phyloP scores from a whole-genome alignment of 2,888 invertebrate species.

The Zygaena filipendulae region DNA sequence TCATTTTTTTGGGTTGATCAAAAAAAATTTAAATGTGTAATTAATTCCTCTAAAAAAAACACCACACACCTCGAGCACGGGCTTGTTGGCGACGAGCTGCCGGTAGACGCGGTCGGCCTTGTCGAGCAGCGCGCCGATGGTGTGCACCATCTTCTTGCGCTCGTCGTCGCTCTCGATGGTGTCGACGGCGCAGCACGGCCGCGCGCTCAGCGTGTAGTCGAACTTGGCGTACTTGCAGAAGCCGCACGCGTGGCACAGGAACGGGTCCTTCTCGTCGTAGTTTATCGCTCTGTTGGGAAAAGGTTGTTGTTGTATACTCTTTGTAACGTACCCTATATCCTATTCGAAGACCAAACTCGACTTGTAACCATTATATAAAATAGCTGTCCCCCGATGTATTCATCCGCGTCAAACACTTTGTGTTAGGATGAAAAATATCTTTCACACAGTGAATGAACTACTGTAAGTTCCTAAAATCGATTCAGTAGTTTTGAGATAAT shows the following conservation, averaged over 20 bases:
- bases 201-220: slow-evolving; percentile 91
- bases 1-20: background rate
- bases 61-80: slow-evolving; percentile 79
- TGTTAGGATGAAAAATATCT: too few relatives aligned
- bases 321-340: too few relatives aligned
- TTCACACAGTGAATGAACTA: too few relatives aligned
- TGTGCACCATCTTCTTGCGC: slow-evolving; percentile 92
- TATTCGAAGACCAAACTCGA: too few relatives aligned
- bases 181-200: slow-evolving; percentile 96
- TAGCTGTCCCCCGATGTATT: too few relatives aligned
- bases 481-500: too few relatives aligned
- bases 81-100: slow-evolving; percentile 90
- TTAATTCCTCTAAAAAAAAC: too few relatives aligned
- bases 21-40: background rate
- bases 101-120: slow-evolving; percentile 96
- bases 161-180: slow-evolving; percentile 98
- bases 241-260: slow-evolving; percentile 98
- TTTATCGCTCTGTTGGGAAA: slow-evolving; percentile 84
- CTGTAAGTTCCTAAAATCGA: too few relatives aligned
- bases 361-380: too few relatives aligned
- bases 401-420: too few relatives aligned
- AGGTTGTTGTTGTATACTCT: too few relatives aligned
- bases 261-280: slow-evolving; percentile 99
- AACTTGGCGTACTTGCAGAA: slow-evolving; percentile 99
- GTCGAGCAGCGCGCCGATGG: slow-evolving; percentile 90